Evolutionary conservation across 2,113 vertebrate species (phyloP), one percentile per base, ranked within the genome.

Genomic region (Oryzias melastigma): DNA sequence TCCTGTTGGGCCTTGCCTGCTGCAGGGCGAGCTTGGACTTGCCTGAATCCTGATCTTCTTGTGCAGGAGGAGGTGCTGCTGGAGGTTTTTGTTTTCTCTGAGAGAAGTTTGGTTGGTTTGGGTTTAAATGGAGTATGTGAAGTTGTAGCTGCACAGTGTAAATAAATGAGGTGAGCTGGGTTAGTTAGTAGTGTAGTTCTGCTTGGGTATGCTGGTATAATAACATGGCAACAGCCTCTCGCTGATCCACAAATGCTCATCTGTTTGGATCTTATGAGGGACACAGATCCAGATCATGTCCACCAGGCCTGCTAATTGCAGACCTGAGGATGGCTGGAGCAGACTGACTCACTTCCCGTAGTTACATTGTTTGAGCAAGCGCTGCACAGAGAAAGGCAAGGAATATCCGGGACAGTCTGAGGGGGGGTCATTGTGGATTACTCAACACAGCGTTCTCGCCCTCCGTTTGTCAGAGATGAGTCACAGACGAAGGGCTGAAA

Each of bases 341-440:
- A 22, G 57, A 58, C 65, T 88, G 81, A 88, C n/a, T 85, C 88
- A 85, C 81, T 87, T 83, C 83, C 83, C 65, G 58, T 75, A 67
- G 75, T 65, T 58, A 83, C 77, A 3, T 27, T 77, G 63, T 69
- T 68, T 58, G 55, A 47, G 58, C 67, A 68, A 71, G 48, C 41
- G 41, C 35, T 17, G 35, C 19, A 22, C 1, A 18, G 41, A 18
- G n/a, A 4, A 24, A 4, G 35, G 44, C 17, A 15, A 19, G 58
- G 55, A 71, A 65, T 47, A 62, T 68, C 68, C 19, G 25, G 68
- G 35, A 22, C 51, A 43, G 27, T 15, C 12, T 14, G 46, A 22
- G 22, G 22, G 20, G 51, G 62, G 71, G 71, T 71, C 76, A 50
- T 16, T 61, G 27, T 1, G 45, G 22, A 1, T 79, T 71, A 65